A percentile compares a stretch with the other conserved stretches of the same genome.
Evolutionary conservation across 2,888 invertebrate genomes (phyloP).

Genomic region (Pemphredon lugubris): DNA sequence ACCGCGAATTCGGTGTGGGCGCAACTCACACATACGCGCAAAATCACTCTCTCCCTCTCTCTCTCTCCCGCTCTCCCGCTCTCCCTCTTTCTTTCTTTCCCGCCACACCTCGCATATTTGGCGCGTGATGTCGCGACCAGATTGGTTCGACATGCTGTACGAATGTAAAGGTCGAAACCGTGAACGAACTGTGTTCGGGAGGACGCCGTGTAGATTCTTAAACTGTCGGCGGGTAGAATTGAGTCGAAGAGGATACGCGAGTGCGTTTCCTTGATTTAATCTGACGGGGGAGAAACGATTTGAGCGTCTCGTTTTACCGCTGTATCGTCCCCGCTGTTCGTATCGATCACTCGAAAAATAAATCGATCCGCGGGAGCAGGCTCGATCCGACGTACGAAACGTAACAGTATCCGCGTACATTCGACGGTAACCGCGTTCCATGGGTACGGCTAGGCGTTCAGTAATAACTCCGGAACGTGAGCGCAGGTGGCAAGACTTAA

Average conservation of each 20-base stretch:
- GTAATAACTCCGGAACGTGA: slow-evolving; percentile 1
- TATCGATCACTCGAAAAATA: too few relatives aligned
- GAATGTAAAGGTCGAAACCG: slow-evolving; percentile 68
- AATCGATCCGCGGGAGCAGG: too few relatives aligned
- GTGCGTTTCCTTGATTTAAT: slow-evolving; percentile 38
- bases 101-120: slow-evolving; percentile 80
- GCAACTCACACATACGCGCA: too few relatives aligned
- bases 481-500: slow-evolving; percentile 30
- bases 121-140: slow-evolving; percentile 76
- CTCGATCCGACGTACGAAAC: too few relatives aligned
- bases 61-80: slow-evolving; percentile 25
- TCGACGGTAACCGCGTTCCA: neutral
- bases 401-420: too few relatives aligned
- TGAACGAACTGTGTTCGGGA: slow-evolving; percentile 57
- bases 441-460: neutral
- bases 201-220: slow-evolving; percentile 58
- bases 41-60: slow-evolving; percentile 49
- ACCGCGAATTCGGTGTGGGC: slow-evolving; percentile 73
- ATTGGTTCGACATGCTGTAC: slow-evolving; percentile 71
- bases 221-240: slow-evolving; percentile 20
- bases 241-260: slow-evolving; percentile 25
- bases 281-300: neutral
- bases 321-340: too few relatives aligned
- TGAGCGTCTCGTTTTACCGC: too few relatives aligned
- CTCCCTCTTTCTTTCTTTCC: slow-evolving; percentile 36